Evolutionary conservation across 1,140 invertebrate species (phyloP), one percentile per base, ranked within the genome.

Genomic region (Cydia fagiglandana): DNA sequence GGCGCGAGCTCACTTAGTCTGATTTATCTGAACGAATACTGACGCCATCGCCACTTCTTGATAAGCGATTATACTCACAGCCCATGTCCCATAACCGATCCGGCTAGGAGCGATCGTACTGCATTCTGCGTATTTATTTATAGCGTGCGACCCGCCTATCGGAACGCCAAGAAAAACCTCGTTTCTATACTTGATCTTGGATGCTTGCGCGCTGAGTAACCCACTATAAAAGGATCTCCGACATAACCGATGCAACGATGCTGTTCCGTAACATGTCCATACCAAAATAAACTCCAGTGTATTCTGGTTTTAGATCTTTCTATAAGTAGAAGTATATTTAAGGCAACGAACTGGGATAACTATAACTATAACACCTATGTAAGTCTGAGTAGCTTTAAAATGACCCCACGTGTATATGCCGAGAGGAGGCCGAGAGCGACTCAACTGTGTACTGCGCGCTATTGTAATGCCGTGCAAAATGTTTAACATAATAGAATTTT

Each of bases 141-240:
- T 76, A 76, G 75, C 75, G 75, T 47, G 66, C 66, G 75, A 64
- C 75, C 66, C 75, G 61, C 30, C 75, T 17, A 75, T 70, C 66
- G 64, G 64, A 75, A 76, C 50, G 75, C 66, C 47, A 56, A 76
- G 75, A 76, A 76, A 76, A 76, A 76, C 75, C 45, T 38, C 2
- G 47, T 13, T 28, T 68, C 75, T 73, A 70, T 64, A 76, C 75
- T 70, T 20, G 66, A 30, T 76, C 75, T 76, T 56, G 50, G 15
- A 76, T 73, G 61, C 50, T 30, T 73, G 68, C 15, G 34, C 66
- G 45, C 66, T 70, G 66, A 70, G 30, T 70, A 70, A 41, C 66
- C 30, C 28, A 38, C 66, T 70, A 41, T 38, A 70, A 38, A 70
- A 70, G 66, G 66, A 45, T 70, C 66, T 38, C 34, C 5, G 34